Evolutionary conservation across 2,113 vertebrate genomes (phyloP), one percentile per base, ranked within the genome.

Genomic region (Fregata magnificens): DNA sequence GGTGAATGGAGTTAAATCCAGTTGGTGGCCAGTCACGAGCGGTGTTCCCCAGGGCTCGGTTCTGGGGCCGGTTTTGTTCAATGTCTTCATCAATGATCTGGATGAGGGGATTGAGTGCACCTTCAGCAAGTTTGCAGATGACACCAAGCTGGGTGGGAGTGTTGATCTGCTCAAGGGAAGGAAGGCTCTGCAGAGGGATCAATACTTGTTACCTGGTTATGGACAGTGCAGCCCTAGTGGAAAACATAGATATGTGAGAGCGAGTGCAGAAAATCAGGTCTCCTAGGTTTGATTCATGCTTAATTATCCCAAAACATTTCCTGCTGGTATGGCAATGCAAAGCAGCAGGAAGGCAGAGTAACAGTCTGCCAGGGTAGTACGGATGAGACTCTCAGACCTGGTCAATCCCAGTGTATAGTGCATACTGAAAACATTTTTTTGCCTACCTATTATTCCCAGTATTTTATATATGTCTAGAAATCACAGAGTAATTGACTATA

Each of bases 371-470:
- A 11, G 13, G 19, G 28, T 67, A 21, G 4, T 26, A 10, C 3
- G 2, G 26, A 84, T 44, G 31, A 71, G 6, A n/a, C 16, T 31
- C 42, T 69, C 9, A 49, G 15, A 29, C 9, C 10, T 69, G 26
- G 19, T n/a, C 1, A 1, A 44, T 13, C 13, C 24, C 50, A 38
- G 11, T 28, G 13, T 40, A 44, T 17, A 52, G 19, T 1, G 3
- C 13, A 53, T 32, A n/a, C 19, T 44, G 53, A 50, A 81, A 56
- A 38, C 25, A 83, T 59, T 69, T 56, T 16, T 49, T 74, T 65
- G 9, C 8, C 65, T 63, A 65, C 5, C 31, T 82, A 4, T 66
- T 71, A 50, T 71, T 85, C 70, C 16, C 21, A 13, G 7, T 79
- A 58, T 62, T 74, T 82, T 62, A 31, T 32, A 9, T 71, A 29